phyloP scores from a whole-genome alignment of 2,113 vertebrate species.

The Ginglymostoma cirratum region DNA sequence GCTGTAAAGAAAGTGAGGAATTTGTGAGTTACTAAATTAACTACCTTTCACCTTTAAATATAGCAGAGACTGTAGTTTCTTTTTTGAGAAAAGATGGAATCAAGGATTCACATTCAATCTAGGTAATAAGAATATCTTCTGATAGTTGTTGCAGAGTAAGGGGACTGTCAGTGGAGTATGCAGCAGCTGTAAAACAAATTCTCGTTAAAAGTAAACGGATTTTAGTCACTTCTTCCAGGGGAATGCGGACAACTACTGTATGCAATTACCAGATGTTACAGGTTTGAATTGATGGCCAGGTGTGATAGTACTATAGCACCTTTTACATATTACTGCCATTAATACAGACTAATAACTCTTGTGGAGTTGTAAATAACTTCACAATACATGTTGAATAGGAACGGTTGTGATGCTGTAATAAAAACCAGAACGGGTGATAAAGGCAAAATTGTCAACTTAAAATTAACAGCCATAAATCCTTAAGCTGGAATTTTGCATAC shows the following conservation, averaged over 20 bases:
- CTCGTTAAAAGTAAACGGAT: neutral
- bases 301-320: neutral
- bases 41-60: neutral
- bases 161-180: neutral
- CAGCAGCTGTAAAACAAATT: neutral
- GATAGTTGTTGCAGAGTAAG: neutral
- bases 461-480: neutral
- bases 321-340: no score
- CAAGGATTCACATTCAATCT: neutral
- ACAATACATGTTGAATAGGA: neutral
- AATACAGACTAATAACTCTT: neutral
- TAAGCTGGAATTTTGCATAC: neutral
- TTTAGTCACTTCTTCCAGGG: neutral
- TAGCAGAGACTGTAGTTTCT: neutral
- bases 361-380: neutral
- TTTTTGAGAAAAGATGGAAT: neutral
- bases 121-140: neutral
- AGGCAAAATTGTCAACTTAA: neutral
- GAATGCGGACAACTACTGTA: neutral
- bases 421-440: neutral
- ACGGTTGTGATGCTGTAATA: neutral
- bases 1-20: neutral
- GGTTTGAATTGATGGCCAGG: neutral
- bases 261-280: neutral
- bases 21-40: neutral